Conservation (phyloP, 1,140 invertebrate species). For the Monomorium pharaonis region DNA sequence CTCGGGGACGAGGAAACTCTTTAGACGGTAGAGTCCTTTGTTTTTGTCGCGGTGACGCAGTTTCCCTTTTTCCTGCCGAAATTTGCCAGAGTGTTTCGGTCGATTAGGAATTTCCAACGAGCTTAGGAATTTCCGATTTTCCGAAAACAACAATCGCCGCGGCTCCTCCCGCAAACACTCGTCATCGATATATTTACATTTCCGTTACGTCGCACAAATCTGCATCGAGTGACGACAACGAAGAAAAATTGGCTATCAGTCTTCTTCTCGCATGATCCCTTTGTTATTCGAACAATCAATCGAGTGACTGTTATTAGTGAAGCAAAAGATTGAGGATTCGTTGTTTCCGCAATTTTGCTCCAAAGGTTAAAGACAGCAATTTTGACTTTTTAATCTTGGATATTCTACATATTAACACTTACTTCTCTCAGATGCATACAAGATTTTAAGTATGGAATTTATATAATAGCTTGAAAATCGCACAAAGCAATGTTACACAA, state of each 20-base stretch:
- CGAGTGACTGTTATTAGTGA: background rate
- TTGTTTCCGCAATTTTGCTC: background rate
- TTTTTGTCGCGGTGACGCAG: background rate
- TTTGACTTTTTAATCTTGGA: background rate
- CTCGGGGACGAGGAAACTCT: slow-evolving; percentile 64
- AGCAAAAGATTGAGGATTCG: background rate
- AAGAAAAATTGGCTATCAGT: background rate
- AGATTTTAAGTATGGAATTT: background rate
- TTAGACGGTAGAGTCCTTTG: slow-evolving; percentile 70
- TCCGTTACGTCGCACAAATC: slow-evolving; percentile 8
- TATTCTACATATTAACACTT: background rate
- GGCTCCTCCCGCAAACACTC: slow-evolving; percentile 32
- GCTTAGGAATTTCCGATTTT: background rate
- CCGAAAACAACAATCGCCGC: background rate
- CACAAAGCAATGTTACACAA: background rate
- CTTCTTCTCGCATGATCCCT: background rate
- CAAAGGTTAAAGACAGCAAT: background rate
- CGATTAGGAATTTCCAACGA: background rate
- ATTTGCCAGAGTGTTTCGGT: background rate
- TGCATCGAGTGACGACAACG: background rate
- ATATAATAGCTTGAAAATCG: background rate
- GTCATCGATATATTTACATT: slow-evolving; percentile 64
- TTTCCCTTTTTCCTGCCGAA: background rate
- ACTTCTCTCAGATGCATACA: background rate
- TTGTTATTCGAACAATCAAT: background rate